Base-by-base conservation (phyloP, 1,140 invertebrate species). In the Cheumatopsyche charites region DNA sequence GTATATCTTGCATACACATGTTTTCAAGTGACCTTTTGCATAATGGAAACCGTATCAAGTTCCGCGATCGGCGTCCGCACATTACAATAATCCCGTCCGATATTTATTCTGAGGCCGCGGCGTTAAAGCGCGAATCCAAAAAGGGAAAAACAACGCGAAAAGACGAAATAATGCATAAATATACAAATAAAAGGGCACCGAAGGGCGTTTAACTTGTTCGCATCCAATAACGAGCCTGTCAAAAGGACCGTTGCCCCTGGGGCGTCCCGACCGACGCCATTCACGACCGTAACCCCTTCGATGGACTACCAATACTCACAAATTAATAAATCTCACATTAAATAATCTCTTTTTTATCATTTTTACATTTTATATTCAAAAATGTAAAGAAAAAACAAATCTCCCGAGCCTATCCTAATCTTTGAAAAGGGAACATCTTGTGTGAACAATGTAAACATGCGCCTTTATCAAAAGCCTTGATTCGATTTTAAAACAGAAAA, bases 201-300 rank as follows among this genome's bases (percentile, higher is more conserved):
- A n/a, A 15, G 15, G 43, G 23, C 21, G 21, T 58, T 58, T 58
- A 58, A 58, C 55, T 58, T 19, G 55, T 58, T 58, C 55, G 55
- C 55, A 58, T 58, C 55, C 55, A 58, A 58, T 58, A 58, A 58
- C 55, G 55, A 58, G 55, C 21, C 55, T 58, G 55, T 58, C 55
- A 58, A 58, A 58, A 58, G 55, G 23, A 58, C 55, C 23, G 55
- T 12, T 19, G 17, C 55, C 55, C 55, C 23, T 58, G 17, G 55
- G 55, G 55, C 55, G 55, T 58, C 19, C 19, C 19, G 23, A 9
- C 21, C 5, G 2, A 2, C 4, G 11, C 19, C 11, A 11, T 47
- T 12, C 43, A 47, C 15, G 29, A 36, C 29, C 29, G 9, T 9
- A 36, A 36, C 29, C 29, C 29, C 3, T 36, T 36, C 29, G 29